These are phyloP conservation scores for Temnothorax rugatulus DNA, from an alignment of 2,888 invertebrate genomes.

Conservation along the genomic window DNA sequence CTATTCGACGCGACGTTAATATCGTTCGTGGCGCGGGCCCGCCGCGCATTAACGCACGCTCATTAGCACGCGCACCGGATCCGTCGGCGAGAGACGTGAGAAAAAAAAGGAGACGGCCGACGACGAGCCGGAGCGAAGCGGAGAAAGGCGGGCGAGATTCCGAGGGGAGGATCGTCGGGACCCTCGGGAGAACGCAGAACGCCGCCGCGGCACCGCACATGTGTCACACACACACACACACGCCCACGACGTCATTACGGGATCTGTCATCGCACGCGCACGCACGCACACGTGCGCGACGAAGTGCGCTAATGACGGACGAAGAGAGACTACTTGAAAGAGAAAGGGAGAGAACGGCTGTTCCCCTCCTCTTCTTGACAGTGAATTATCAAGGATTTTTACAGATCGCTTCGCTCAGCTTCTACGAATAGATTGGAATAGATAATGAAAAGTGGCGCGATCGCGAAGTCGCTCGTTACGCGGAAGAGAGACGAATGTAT, in stretches of 20 bases:
- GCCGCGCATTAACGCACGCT: constrained; percentile 7
- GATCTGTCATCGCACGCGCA: not conserved
- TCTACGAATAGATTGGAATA: constrained; percentile 15
- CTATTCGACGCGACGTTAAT: not conserved
- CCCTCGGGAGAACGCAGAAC: constrained; percentile 11
- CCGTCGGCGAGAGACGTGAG: not conserved
- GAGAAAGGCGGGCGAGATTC: not conserved
- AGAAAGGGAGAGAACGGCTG: too few relatives aligned
- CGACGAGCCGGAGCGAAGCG: not conserved
- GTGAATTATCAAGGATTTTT: not conserved
- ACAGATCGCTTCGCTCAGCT: not conserved
- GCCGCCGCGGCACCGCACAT: constrained; percentile 13
- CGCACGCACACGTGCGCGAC: constrained; percentile 38
- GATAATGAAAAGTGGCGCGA: not conserved
- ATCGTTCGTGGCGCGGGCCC: constrained; percentile 6
- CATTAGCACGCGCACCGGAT: not conserved
- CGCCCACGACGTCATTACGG: constrained; percentile 59
- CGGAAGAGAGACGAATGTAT: not conserved
- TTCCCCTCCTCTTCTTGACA: not conserved
- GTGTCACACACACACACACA: constrained; percentile 25
- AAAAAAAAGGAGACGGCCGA: not conserved
- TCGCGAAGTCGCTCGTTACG: too few relatives aligned
- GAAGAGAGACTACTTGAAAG: not conserved
- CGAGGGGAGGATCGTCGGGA: not conserved
- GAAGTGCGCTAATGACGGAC: not conserved